Evolutionary conservation across 2,797 vertebrate genomes (phyloP).

Genomic region (Leontocebus nigricollis): DNA sequence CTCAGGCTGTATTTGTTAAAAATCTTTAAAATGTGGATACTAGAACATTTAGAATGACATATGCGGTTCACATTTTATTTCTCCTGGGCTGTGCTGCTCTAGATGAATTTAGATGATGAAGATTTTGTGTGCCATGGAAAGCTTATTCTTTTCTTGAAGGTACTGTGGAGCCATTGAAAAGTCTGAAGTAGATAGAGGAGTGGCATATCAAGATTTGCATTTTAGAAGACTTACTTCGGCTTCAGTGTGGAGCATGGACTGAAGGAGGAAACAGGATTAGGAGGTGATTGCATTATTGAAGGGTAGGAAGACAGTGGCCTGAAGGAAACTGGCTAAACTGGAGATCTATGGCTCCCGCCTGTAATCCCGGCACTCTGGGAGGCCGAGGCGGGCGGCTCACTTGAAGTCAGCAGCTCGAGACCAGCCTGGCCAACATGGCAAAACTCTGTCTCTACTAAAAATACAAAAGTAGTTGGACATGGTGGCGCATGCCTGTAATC

Average conservation of each 20-base stretch:
- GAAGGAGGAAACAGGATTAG: neutral
- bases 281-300: rapidly evolving
- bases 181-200: neutral
- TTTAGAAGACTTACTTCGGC: neutral
- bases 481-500: neutral
- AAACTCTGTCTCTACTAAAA: neutral
- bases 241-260: rapidly evolving
- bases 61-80: neutral
- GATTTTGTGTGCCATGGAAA: neutral
- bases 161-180: neutral
- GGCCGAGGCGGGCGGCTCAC: neutral
- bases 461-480: neutral
- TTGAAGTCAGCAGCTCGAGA: neutral
- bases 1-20: neutral
- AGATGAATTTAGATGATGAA: neutral
- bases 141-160: neutral
- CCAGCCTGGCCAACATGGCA: neutral
- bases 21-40: neutral
- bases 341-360: neutral
- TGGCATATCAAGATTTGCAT: neutral
- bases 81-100: neutral
- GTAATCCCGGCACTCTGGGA: neutral
- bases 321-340: neutral
- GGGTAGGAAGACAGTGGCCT: neutral
- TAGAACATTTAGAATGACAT: neutral